Conservation (phyloP, 2,888 invertebrate genomes). For the Sphinx pinastri region DNA sequence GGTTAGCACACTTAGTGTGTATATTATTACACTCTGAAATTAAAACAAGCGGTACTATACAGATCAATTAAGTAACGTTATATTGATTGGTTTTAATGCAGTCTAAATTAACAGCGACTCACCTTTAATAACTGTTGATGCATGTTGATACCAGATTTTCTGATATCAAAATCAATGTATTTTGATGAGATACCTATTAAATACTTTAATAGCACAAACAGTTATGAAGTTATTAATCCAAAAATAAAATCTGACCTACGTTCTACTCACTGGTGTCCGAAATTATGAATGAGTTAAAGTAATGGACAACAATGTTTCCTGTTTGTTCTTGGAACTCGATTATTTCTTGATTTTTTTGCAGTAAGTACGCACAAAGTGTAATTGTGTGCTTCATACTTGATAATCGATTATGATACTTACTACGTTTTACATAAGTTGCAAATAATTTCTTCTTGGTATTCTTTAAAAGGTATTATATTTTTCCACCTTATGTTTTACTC, state of each 20-base stretch:
- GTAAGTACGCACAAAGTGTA: neutral
- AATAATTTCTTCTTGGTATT: neutral
- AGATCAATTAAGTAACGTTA: constrained; percentile 13
- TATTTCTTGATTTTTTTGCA: constrained; percentile 21
- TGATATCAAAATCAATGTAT: neutral
- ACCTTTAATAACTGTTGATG: constrained; percentile 4
- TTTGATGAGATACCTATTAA: neutral
- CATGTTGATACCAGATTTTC: neutral
- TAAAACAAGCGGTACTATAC: neutral
- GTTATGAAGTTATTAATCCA: neutral
- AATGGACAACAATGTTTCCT: constrained; percentile 24
- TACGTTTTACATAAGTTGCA: neutral
- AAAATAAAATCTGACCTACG: constrained; percentile 21
- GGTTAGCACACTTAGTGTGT: neutral
- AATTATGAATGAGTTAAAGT: constrained; percentile 29
- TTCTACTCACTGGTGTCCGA: constrained; percentile 25
- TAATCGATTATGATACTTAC: neutral
- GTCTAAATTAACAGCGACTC: neutral
- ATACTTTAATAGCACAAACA: neutral
- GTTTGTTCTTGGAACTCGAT: constrained; percentile 26
- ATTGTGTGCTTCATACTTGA: constrained; percentile 5
- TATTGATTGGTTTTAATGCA: neutral
- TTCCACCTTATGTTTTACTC: no score
- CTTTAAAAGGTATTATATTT: no score
- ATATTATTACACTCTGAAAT: constrained; percentile 16